Evolutionary conservation across 1,140 invertebrate genomes (phyloP).

Genomic region (silkworm (Bombyx mori)): DNA sequence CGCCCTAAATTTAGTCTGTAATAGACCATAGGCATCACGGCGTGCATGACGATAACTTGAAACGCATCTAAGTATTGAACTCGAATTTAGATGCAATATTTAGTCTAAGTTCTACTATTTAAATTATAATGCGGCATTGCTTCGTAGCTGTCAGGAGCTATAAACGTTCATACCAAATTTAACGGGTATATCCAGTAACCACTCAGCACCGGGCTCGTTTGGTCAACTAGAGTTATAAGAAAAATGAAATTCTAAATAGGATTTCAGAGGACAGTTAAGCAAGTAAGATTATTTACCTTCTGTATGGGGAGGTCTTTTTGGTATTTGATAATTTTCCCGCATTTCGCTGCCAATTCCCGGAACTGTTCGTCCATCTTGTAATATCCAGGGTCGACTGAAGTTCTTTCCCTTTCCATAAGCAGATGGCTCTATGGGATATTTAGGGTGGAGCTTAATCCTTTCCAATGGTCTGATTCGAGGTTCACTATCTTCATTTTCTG

Average conservation of each 20-base stretch:
- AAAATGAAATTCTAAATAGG: not conserved
- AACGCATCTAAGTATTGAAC: not conserved
- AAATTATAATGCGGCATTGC: not conserved
- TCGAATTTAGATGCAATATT: not conserved
- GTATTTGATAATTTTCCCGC: constrained; percentile 38
- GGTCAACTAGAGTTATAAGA: not conserved
- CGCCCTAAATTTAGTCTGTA: too few relatives aligned
- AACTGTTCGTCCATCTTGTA: constrained; percentile 50
- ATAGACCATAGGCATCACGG: too few relatives aligned
- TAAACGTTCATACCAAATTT: not conserved
- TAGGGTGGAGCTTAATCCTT: constrained; percentile 49
- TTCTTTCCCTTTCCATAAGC: constrained; percentile 55
- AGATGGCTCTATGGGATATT: constrained; percentile 52
- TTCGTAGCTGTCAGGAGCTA: not conserved
- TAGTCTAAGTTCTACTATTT: not conserved
- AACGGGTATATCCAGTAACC: too few relatives aligned
- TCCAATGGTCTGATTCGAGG: constrained; percentile 52
- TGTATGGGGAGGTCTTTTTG: constrained; percentile 32
- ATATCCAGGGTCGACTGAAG: constrained; percentile 55
- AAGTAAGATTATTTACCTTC: constrained; percentile 28
- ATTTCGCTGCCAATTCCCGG: constrained; percentile 51
- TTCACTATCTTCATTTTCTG: constrained; percentile 29
- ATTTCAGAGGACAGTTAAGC: not conserved
- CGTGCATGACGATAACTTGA: not conserved
- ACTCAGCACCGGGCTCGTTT: too few relatives aligned